A percentile compares a stretch with the other conserved stretches of the same genome.
Evolutionary conservation across 2,888 invertebrate genomes (phyloP).

Genomic region (Pristionchus fissidentatus): DNA sequence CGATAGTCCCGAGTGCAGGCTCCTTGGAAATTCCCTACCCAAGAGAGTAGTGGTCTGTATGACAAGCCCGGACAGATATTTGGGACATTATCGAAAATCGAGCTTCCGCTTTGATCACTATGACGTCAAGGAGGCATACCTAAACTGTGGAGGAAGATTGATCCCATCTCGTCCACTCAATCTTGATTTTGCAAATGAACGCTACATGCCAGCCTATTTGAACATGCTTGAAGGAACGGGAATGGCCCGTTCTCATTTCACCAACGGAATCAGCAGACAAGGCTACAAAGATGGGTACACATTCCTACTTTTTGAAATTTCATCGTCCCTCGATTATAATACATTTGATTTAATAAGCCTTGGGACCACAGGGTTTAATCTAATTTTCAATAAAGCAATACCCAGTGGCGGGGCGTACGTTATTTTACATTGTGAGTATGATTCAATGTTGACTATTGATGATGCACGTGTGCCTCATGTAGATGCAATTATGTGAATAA

Average conservation of each 20-base stretch:
- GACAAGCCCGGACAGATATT: not conserved
- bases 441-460: not conserved
- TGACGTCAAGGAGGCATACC: not conserved
- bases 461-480: not conserved
- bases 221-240: constrained; percentile 7
- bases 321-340: not conserved
- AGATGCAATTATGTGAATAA: not conserved
- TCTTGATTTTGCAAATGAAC: not conserved
- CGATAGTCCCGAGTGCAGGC: not conserved
- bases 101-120: not conserved
- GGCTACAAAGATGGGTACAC: not conserved
- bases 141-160: not conserved
- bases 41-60: not conserved
- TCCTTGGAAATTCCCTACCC: not conserved
- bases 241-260: not conserved
- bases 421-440: not conserved
- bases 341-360: not conserved
- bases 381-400: not conserved
- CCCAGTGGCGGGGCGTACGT: not conserved
- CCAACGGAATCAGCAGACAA: not conserved
- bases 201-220: not conserved
- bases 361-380: not conserved
- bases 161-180: not conserved
- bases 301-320: constrained; percentile 1
- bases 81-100: not conserved